These are phyloP conservation scores for Cynopterus brachyotis DNA, from an alignment of 2,113 vertebrate genomes.

Conservation along the genomic window DNA sequence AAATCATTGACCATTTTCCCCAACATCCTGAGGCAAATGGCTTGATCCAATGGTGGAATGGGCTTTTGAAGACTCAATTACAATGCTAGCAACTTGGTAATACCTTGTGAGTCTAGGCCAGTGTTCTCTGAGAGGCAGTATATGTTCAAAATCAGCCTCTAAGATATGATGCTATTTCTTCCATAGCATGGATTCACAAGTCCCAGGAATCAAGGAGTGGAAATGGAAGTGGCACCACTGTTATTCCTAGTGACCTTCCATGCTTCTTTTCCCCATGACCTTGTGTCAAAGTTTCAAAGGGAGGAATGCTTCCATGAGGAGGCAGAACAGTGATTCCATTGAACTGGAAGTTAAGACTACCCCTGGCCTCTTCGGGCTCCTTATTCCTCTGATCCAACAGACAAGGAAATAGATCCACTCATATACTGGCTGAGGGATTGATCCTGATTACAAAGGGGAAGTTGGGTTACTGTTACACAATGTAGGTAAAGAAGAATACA, in stretches of 20 bases:
- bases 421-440: neutral
- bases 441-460: neutral
- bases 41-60: neutral
- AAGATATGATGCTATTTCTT: neutral
- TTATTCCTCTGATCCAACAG: neutral
- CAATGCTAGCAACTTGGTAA: neutral
- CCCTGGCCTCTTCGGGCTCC: neutral
- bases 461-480: neutral
- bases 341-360: neutral
- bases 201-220: neutral
- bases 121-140: neutral
- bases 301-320: neutral
- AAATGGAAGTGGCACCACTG: neutral
- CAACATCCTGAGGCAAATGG: neutral
- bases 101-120: neutral
- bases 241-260: neutral
- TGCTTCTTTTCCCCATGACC: neutral
- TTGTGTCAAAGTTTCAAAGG: neutral
- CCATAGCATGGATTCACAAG: neutral
- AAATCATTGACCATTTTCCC: neutral
- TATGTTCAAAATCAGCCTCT: neutral
- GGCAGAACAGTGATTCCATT: neutral
- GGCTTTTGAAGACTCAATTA: neutral
- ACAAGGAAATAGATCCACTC: neutral
- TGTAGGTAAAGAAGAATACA: neutral